Percentiles rank a stretch among this genome's conserved stretches.
phyloP scores from a whole-genome alignment of 1,140 invertebrate species.

The Lysiphlebus fabarum region DNA sequence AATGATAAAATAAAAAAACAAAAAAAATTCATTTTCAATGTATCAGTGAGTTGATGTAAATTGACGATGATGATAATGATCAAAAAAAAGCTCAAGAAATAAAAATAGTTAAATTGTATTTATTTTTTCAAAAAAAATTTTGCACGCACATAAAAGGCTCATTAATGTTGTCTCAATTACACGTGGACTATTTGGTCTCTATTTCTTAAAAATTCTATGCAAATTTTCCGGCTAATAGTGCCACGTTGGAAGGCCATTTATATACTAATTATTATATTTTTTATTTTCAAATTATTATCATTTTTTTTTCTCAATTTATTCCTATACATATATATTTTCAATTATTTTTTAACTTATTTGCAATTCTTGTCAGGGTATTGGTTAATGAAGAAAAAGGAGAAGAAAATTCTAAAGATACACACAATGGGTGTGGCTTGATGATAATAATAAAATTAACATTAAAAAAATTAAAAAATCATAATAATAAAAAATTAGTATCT shows the following conservation, averaged over 20 bases:
- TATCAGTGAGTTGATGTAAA: no score
- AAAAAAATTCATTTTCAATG: no score
- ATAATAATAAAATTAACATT: no score
- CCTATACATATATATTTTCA: not conserved
- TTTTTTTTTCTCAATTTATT: slow-evolving; percentile 7
- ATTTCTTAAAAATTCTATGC: slow-evolving; percentile 33
- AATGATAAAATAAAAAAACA: no score
- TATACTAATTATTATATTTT: not conserved
- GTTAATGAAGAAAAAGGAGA: slow-evolving; percentile 9
- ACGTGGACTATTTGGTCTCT: slow-evolving; percentile 18
- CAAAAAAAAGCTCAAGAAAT: slow-evolving; percentile 4
- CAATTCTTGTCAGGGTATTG: not conserved
- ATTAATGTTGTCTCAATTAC: slow-evolving; percentile 44
- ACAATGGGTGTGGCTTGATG: not conserved
- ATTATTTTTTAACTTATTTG: not conserved
- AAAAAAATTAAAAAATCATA: no score
- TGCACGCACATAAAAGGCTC: slow-evolving; percentile 26
- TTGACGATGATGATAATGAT: no score
- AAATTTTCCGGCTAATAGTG: slow-evolving; percentile 27
- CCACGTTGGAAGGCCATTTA: slow-evolving; percentile 5
- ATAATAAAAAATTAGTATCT: slow-evolving; percentile 31
- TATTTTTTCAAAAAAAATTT: slow-evolving; percentile 1
- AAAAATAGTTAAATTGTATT: slow-evolving; percentile 4
- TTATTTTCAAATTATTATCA: slow-evolving; percentile 1
- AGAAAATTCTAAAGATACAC: not conserved